Evolutionary conservation across 1,140 invertebrate species (phyloP).

Genomic region (Cyclargus thomasi): DNA sequence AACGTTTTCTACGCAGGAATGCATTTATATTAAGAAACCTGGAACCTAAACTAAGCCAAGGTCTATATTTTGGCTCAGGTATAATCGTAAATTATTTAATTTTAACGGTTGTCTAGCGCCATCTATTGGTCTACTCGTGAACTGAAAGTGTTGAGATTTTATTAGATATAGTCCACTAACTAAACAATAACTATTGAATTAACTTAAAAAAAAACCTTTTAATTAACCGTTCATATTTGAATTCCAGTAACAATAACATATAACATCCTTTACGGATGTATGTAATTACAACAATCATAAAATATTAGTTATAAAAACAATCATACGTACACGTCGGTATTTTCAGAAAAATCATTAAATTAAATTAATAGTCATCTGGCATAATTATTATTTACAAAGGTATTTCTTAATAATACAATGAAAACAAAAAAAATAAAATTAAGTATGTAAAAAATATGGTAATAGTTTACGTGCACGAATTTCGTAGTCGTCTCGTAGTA

Average conservation of each 20-base stretch:
- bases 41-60: background rate
- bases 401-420: background rate
- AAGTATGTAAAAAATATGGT: background rate
- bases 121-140: background rate
- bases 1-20: background rate
- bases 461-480: background rate
- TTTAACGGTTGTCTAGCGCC: background rate
- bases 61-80: background rate
- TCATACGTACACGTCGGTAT: no score
- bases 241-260: no score
- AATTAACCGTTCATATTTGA: no score
- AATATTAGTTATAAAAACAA: no score
- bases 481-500: background rate
- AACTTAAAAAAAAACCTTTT: no score
- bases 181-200: no score
- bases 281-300: no score
- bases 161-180: no score
- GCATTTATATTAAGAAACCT: background rate
- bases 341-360: no score
- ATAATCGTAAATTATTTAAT: background rate
- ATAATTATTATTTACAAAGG: background rate
- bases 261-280: no score
- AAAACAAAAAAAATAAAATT: background rate
- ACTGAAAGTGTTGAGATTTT: no score
- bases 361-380: no score